These are phyloP conservation scores for Spea bombifrons DNA, from an alignment of 2,113 vertebrate genomes.

Conservation along the genomic window DNA sequence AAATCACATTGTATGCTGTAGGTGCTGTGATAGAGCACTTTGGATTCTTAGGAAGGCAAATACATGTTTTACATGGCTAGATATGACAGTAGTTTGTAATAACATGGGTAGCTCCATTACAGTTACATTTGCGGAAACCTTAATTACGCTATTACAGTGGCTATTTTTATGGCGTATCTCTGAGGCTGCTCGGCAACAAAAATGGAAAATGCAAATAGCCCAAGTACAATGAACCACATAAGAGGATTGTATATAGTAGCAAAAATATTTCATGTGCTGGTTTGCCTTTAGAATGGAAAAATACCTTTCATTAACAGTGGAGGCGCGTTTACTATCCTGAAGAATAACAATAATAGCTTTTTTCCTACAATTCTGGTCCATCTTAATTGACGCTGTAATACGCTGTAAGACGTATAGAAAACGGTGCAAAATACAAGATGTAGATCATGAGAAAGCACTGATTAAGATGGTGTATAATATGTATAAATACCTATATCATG, in stretches of 20 bases:
- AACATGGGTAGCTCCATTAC: background rate
- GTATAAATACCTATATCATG: too few species aligned
- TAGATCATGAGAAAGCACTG: too few species aligned
- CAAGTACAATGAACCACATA: background rate
- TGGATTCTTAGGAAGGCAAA: slow-evolving; percentile 21
- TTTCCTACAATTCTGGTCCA: too few species aligned
- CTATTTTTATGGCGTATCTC: slow-evolving; percentile 36
- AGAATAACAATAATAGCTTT: too few species aligned
- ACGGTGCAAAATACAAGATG: too few species aligned
- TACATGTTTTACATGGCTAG: background rate
- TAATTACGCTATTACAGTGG: slow-evolving; percentile 27
- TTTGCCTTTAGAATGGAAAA: slow-evolving; percentile 12
- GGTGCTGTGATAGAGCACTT: background rate
- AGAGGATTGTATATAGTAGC: slow-evolving; percentile 22
- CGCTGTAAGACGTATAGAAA: too few species aligned
- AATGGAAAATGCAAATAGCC: slow-evolving; percentile 14
- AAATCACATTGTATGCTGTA: slow-evolving; percentile 6
- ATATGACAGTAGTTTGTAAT: background rate
- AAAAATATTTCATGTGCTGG: background rate
- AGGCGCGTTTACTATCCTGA: too few species aligned
- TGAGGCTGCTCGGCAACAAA: slow-evolving; percentile 20
- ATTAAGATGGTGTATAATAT: too few species aligned
- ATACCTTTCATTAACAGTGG: background rate
- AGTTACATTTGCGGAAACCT: slow-evolving; percentile 19
- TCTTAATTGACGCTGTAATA: too few species aligned